Conservation (phyloP, 2,113 vertebrate genomes). For the Excalfactoria chinensis region DNA sequence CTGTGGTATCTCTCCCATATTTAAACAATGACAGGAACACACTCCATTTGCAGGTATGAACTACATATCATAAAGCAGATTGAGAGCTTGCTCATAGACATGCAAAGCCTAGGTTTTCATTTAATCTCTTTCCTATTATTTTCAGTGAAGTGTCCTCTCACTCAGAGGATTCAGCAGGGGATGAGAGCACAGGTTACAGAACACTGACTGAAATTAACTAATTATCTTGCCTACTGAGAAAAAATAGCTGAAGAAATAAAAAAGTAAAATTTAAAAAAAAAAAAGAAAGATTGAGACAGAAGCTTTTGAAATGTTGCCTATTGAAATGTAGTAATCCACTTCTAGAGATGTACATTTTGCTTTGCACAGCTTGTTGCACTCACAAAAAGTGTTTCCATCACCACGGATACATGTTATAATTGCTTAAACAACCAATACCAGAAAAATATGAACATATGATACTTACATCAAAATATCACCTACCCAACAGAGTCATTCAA, state of each 20-base stretch:
- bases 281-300: background rate
- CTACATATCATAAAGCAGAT: fast-evolving
- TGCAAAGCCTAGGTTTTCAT: background rate
- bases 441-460: background rate
- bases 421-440: background rate
- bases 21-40: background rate
- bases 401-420: background rate
- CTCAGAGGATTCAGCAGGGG: background rate
- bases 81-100: background rate
- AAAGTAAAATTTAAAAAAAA: too few species aligned
- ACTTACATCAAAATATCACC: background rate
- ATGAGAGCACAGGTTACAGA: fast-evolving
- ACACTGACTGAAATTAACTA: background rate
- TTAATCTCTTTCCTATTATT: fast-evolving
- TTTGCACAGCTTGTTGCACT: background rate
- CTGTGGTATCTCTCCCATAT: background rate
- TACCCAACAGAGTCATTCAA: background rate
- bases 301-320: background rate
- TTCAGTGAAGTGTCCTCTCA: too few species aligned
- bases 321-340: background rate
- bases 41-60: background rate
- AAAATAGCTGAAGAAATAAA: background rate
- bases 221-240: background rate
- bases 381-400: background rate
- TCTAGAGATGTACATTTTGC: background rate